Base-by-base conservation (phyloP, 2,888 invertebrate genomes). In the Nycteola revayana region DNA sequence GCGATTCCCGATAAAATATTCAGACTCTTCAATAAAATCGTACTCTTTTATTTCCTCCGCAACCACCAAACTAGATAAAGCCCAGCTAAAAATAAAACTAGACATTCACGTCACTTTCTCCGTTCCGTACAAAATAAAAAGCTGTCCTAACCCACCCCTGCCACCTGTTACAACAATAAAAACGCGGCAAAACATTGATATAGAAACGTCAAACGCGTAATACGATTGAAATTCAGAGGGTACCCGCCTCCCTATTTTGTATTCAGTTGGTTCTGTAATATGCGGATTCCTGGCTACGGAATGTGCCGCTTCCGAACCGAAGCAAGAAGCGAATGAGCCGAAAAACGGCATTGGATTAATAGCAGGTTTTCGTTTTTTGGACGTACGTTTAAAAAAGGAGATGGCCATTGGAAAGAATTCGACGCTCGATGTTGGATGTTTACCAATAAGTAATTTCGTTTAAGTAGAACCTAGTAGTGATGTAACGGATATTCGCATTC, bases 121-220 rank as follows among this genome's bases (percentile, higher is more conserved):
- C 21, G n/a, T 21, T 21, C n/a, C 4, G 4, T n/a, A 21, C 21
- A 21, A 21, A 41, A 38, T 38, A 24, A 29, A 32, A 33, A 26
- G 21, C 3, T n/a, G 21, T 26, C 25, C 10, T 40, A 40, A 39
- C 33, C 36, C 47, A 47, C 48, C 33, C 31, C 36, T 27, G 38
- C 49, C 56, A 58, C 58, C 58, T 59, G 58, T 56, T 58, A 47
- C 53, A 35, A 27, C 43, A 32, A 53, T 58, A 58, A 56, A 57
- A 56, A 24, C 30, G 46, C 52, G 47, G 47, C 30, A 56, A 49
- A 58, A 58, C 58, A 57, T 57, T 44, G 43, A 44, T 54, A 56
- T 42, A 59, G 53, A 54, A 66, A 58, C 57, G 63, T 60, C 63
- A 63, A 59, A 48, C 63, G 56, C 42, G 42, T 48, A 52, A 40